Evolutionary conservation across 2,888 invertebrate genomes (phyloP).

Genomic region (Lottia scabra): DNA sequence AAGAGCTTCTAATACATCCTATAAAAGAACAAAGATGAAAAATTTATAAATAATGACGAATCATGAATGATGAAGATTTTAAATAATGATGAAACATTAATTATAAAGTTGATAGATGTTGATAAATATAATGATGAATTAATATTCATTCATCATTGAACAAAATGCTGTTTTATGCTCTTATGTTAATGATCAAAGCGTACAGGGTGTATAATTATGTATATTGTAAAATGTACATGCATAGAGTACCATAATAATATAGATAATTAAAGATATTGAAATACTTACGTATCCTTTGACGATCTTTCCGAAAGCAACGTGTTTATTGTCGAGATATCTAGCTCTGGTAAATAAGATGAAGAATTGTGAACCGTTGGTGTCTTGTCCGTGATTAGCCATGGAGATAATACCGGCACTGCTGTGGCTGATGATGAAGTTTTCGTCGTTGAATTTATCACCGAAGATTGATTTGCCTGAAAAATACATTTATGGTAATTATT

Average conservation of each 20-base stretch:
- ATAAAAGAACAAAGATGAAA: neutral
- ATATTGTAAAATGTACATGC: no score
- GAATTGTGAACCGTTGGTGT: conserved; percentile 70
- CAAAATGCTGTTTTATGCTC: no score
- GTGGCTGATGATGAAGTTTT: conserved; percentile 66
- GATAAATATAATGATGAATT: no score
- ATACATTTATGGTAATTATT: neutral
- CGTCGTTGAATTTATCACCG: conserved; percentile 67
- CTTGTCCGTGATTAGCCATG: conserved; percentile 69
- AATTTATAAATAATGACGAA: neutral
- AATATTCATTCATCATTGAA: no score
- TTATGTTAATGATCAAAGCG: no score
- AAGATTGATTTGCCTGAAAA: conserved; percentile 65
- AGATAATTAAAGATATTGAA: neutral
- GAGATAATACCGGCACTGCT: conserved; percentile 65
- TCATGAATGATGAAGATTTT: no score
- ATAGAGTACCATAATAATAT: no score
- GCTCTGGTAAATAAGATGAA: conserved; percentile 66
- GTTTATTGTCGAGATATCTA: conserved; percentile 67
- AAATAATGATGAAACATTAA: no score
- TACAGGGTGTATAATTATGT: no score
- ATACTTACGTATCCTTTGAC: conserved; percentile 64
- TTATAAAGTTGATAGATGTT: no score
- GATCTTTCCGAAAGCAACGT: conserved; percentile 69
- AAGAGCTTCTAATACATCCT: conserved; percentile 30